Percentiles rank a stretch among this genome's conserved stretches.
Conservation (phyloP, 1,140 invertebrate genomes). For the Atta texana region DNA sequence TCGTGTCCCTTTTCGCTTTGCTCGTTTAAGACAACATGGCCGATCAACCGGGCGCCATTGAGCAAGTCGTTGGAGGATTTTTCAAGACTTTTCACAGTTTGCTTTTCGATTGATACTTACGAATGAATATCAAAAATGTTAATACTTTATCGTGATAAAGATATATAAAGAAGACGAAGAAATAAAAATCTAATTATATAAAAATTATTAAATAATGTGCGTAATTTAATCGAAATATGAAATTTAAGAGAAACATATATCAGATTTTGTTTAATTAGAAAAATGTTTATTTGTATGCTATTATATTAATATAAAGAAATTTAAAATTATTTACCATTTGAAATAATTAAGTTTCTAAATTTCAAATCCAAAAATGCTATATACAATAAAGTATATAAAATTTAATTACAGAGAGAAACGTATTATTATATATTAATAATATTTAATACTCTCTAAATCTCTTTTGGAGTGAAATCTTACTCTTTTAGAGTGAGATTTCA, state of each 20-base stretch:
- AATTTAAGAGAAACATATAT: not conserved
- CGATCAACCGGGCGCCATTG: conserved; percentile 68
- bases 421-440: not conserved
- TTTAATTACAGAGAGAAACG: not conserved
- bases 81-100: conserved; percentile 27
- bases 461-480: no score
- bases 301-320: not conserved
- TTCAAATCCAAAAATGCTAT: not conserved
- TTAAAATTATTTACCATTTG: not conserved
- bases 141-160: not conserved
- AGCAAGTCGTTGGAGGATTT: conserved; percentile 44
- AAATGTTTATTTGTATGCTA: not conserved
- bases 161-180: not conserved
- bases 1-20: conserved; percentile 62
- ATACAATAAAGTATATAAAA: no score
- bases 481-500: no score
- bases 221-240: not conserved
- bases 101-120: not conserved
- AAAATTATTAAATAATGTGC: not conserved
- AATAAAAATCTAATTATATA: not conserved
- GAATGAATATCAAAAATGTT: not conserved
- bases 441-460: not conserved
- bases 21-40: conserved; percentile 78
- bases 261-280: not conserved
- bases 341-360: not conserved